Evolutionary conservation across 2,113 vertebrate genomes (phyloP).

Genomic region (Zootoca vivipara): DNA sequence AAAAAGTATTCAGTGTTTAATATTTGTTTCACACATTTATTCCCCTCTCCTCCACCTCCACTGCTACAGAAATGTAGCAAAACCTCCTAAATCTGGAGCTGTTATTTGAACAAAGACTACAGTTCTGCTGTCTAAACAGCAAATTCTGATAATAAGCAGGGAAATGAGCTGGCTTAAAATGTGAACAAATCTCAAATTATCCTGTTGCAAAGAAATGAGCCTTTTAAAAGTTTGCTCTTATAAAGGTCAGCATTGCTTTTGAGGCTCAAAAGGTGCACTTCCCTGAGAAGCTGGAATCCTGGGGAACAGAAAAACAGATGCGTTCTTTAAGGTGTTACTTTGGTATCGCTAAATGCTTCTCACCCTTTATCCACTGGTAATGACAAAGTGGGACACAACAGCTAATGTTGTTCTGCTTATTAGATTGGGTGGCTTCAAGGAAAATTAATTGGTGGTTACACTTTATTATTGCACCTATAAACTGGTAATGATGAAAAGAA

Average conservation of each 20-base stretch:
- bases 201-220: constrained; percentile 6
- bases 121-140: constrained; percentile 9
- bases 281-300: not conserved
- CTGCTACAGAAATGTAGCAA: not conserved
- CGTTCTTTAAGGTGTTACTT: not conserved
- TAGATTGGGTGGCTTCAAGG: not conserved
- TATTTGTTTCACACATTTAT: not conserved
- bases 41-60: not conserved
- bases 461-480: constrained; percentile 18
- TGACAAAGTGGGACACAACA: not conserved
- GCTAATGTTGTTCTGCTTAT: not conserved
- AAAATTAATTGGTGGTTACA: constrained; percentile 5
- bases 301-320: not conserved
- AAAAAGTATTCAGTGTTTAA: not conserved
- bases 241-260: not conserved
- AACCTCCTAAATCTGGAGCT: not conserved
- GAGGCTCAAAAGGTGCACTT: not conserved
- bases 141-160: constrained; percentile 22
- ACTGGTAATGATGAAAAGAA: not conserved
- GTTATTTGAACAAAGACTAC: not conserved
- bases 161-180: constrained; percentile 27
- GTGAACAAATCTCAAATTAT: constrained; percentile 30
- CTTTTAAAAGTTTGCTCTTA: not conserved
- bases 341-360: not conserved
- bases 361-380: not conserved